These are phyloP conservation scores for Drosophila melanica DNA, from an alignment of 1,140 invertebrate genomes.

Conservation along the genomic window DNA sequence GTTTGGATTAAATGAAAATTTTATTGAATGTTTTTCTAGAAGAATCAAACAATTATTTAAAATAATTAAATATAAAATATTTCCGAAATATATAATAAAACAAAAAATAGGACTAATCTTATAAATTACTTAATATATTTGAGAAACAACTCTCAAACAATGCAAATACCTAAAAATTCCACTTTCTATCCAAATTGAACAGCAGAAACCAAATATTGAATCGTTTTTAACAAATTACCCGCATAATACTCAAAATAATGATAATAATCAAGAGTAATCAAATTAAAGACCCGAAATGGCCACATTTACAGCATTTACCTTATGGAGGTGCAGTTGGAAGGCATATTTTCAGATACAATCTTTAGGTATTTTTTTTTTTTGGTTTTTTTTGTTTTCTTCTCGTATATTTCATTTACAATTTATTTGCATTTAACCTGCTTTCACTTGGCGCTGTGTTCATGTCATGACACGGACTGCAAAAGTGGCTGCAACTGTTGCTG, in stretches of 20 bases:
- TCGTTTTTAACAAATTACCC: slow-evolving; percentile 40
- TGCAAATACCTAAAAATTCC: slow-evolving; percentile 5
- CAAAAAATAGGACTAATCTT: neutral
- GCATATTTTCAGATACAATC: neutral
- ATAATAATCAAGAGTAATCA: slow-evolving; percentile 75
- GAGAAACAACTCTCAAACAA: neutral
- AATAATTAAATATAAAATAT: too few species aligned
- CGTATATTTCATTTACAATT: slow-evolving; percentile 50
- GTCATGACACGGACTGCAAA: slow-evolving; percentile 61
- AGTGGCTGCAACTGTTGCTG: slow-evolving; percentile 22
- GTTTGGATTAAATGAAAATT: too few species aligned
- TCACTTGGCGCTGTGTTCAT: slow-evolving; percentile 66
- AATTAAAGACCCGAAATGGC: slow-evolving; percentile 58
- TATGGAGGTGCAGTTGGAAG: slow-evolving; percentile 4
- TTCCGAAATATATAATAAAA: neutral
- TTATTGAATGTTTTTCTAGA: too few species aligned
- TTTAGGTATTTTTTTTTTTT: slow-evolving; percentile 1
- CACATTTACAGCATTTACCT: slow-evolving; percentile 23
- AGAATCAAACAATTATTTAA: too few species aligned
- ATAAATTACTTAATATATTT: neutral
- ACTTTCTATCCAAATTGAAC: slow-evolving; percentile 24
- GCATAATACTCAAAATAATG: slow-evolving; percentile 55
- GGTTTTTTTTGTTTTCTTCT: neutral
- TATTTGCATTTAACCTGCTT: slow-evolving; percentile 82
- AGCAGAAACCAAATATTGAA: slow-evolving; percentile 6